Conservation (phyloP, 2,113 vertebrate species). For the Scytalopus superciliaris region DNA sequence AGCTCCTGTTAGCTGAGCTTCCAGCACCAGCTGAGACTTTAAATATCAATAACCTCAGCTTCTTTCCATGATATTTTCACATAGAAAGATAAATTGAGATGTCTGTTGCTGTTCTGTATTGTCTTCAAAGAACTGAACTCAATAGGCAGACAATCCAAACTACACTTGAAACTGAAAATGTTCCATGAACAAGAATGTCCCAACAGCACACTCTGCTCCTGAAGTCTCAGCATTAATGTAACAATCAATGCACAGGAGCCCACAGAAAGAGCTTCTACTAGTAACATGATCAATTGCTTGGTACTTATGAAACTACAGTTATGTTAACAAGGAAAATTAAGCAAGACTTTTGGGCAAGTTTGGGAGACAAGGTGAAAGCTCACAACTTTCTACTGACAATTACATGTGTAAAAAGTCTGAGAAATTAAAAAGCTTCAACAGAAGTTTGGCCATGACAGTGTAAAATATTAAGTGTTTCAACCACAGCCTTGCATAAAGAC, state of each 20-base stretch:
- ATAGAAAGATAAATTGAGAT: conserved; percentile 28
- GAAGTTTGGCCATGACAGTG: conserved; percentile 18
- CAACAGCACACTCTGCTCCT: background rate
- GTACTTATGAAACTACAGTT: background rate
- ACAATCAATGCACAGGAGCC: background rate
- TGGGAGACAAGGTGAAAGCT: conserved; percentile 46
- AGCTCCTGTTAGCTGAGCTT: background rate
- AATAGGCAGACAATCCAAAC: conserved; percentile 1
- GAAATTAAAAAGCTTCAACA: conserved; percentile 48
- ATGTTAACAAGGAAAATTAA: background rate
- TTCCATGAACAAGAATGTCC: conserved; percentile 13
- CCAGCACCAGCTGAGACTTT: conserved; percentile 9
- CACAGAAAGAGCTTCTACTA: background rate
- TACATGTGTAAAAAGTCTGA: background rate
- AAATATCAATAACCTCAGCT: background rate
- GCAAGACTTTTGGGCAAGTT: conserved; percentile 31
- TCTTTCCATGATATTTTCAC: conserved; percentile 5
- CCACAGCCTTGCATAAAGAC: conserved; percentile 33
- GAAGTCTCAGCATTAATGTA: background rate
- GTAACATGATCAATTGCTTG: conserved; percentile 11
- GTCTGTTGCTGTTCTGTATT: conserved; percentile 26
- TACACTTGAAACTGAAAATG: conserved; percentile 1
- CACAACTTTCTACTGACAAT: conserved; percentile 21
- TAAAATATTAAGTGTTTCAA: conserved; percentile 57
- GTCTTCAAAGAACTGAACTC: conserved; percentile 33